A percentile compares a stretch with the other conserved stretches of the same genome.
phyloP scores from a whole-genome alignment of 2,113 vertebrate genomes.

The Anolis sagrei region DNA sequence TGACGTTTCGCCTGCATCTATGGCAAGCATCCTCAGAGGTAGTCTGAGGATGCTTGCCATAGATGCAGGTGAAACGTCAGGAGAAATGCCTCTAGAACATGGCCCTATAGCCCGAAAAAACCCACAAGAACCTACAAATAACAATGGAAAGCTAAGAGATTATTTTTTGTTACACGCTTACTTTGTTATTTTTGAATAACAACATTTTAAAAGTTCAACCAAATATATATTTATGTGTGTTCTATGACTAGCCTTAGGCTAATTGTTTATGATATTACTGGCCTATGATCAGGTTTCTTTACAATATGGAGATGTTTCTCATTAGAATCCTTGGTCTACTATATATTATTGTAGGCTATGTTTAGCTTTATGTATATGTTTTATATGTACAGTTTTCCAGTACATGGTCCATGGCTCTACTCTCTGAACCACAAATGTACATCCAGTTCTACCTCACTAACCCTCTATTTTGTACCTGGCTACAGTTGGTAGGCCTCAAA shows the following conservation, averaged over 20 bases:
- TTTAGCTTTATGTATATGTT: too few species aligned
- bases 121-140: too few species aligned
- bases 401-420: background rate
- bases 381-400: background rate
- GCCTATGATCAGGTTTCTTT: background rate
- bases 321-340: background rate
- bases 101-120: too few species aligned
- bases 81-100: too few species aligned
- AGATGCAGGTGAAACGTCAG: too few species aligned
- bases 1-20: too few species aligned
- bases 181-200: too few species aligned
- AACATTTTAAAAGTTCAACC: too few species aligned
- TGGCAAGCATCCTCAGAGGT: too few species aligned
- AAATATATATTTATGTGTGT: background rate
- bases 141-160: too few species aligned
- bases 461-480: background rate
- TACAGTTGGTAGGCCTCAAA: background rate
- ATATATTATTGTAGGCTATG: background rate
- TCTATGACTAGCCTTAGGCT: background rate
- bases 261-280: background rate
- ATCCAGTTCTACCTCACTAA: background rate
- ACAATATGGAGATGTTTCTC: background rate
- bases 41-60: too few species aligned
- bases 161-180: too few species aligned
- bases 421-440: background rate